Base-by-base conservation (phyloP, 2,113 vertebrate species). In the Athene cunicularia region DNA sequence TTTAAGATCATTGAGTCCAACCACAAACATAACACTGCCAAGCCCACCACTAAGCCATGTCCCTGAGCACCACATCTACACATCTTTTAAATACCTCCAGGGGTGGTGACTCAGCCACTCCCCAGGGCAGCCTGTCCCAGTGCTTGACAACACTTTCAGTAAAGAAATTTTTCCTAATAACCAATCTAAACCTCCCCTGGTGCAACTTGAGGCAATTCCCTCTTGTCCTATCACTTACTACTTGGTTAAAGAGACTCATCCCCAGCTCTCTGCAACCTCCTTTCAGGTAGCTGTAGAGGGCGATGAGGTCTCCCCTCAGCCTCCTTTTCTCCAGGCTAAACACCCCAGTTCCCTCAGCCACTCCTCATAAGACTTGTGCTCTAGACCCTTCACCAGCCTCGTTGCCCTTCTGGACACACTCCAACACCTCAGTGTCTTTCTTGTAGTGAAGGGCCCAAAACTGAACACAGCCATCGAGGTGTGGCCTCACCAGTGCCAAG, bases 11-110 rank as follows among this genome's bases (percentile, higher is more conserved):
- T 14, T 5, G 18, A 49, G 17, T 5, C 23, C 75, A 45, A 6
- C 2, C 11, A 27, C 3, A 21, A 24, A 43, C 6, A 16, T 0
- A 0, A 14, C 26, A 14, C 11, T 64, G 23, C 26, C 79, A 53
- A 28, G 15, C 6, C 74, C 74, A 59, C 15, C 53, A 21, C 58
- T 79, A 33, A 63, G 39, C 12, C 47, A 60, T 13, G 27, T 39
- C n/a, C 11, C 43, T 39, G 12, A 50, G 58, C 16, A 5, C 27
- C 20, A 49, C 14, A 12, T 60, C 56, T 35, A 23, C 11, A 23
- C 5, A 6, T 49, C 56, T 49, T 60, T 37, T 37, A 17, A 76
- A 47, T 16, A 22, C 33, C 41, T 76, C 26, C 33, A 49, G 33
- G 43, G 19, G 30, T 77, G 26, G n/a, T 23, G 26, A 32, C n/a